Base-by-base conservation (phyloP, 2,797 vertebrate species). In the Aeoliscus strigatus region DNA sequence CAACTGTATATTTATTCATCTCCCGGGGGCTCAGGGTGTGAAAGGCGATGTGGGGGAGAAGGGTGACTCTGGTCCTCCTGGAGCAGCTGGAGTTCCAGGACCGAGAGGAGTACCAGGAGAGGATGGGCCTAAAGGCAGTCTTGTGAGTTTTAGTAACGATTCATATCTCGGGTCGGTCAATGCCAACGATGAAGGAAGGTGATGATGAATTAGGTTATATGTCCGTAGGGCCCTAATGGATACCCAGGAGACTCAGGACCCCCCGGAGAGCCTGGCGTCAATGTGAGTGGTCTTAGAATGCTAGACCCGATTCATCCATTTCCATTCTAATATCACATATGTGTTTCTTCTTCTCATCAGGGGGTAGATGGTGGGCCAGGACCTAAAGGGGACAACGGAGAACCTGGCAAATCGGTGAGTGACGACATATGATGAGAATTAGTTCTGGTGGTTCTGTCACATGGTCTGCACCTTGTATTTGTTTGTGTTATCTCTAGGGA, bases 31-130 rank as follows among this genome's bases (percentile, higher is more conserved):
- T 2, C 70, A 96, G 94, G 94, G 93, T 1, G 55, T 29, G 37
- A 93, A 86, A 71, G 94, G 93, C 5, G 92, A 96, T 6, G 0
- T 81, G 9, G 94, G 94, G 12, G 94, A 94, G 70, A 96, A 96
- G 58, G 94, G 94, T 1, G 94, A 96, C 14, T 61, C 85, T 0
- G 94, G 94, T 0, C 73, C 64, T 6, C 47, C 93, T 0, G 93
- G 94, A 29, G 79, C 91, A 25, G 87, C 91, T 9, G 94, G 94
- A n/a, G 83, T 92, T 27, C 81, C 90, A 0, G 94, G 94, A 45
- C 63, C 89, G 42, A 91, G 92, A 80, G 94, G 94, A 1, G 82
- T 75, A 15, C 87, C 91, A 1, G 94, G 94, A 51, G 93, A 96
- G 26, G 94, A 97, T 3, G 94, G 94, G 45, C 14, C 90, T 54